Percentiles rank a stretch among this genome's conserved stretches.
Evolutionary conservation across 2,797 vertebrate genomes (phyloP).

Genomic region (Hipposideros larvatus): DNA sequence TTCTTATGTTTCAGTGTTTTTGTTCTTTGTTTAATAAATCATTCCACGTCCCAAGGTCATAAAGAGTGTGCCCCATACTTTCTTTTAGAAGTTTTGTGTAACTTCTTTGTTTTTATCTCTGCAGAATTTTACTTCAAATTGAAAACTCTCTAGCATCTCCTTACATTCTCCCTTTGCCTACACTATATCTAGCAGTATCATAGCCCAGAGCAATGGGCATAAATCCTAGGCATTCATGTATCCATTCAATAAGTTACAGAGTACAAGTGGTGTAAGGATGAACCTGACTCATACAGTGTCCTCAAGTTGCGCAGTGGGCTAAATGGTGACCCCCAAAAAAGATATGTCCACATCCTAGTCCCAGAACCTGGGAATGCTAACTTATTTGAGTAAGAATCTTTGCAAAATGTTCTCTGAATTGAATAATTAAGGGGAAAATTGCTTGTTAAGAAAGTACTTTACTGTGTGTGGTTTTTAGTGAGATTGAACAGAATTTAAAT

Average conservation of each 20-base stretch:
- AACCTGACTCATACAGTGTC: neutral
- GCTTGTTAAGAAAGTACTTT: constrained; percentile 34
- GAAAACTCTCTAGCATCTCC: neutral
- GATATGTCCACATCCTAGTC: neutral
- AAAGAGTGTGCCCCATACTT: neutral
- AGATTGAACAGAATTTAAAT: constrained; percentile 30
- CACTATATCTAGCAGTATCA: neutral
- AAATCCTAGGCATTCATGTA: neutral
- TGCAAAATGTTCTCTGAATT: constrained; percentile 48
- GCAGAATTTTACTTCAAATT: constrained; percentile 1
- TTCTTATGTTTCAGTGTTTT: neutral
- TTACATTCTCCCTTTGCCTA: neutral
- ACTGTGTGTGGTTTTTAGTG: constrained; percentile 18
- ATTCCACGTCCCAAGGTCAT: neutral
- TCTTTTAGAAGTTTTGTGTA: constrained; percentile 30
- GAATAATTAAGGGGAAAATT: neutral
- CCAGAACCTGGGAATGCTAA: neutral
- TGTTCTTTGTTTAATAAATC: neutral
- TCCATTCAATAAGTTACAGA: neutral
- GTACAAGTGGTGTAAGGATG: neutral
- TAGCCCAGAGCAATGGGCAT: neutral
- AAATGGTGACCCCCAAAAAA: neutral
- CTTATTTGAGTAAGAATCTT: neutral
- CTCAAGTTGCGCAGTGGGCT: neutral
- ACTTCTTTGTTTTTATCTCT: neutral